These are phyloP conservation scores for Epinotia ramella DNA, from an alignment of 2,888 invertebrate species.

Conservation along the genomic window DNA sequence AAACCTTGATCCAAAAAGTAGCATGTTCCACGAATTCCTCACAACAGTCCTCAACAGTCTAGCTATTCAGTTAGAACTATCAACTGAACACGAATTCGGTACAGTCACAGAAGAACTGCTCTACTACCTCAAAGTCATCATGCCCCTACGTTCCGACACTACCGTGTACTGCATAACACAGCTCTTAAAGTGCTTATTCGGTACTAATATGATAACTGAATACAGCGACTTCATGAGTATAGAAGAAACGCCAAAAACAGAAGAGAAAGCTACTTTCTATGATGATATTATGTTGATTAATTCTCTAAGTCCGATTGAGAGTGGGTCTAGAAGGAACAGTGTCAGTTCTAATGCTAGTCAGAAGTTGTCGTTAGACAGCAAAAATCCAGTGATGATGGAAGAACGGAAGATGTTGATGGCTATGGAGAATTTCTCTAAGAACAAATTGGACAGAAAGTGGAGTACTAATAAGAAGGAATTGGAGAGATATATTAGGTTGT, in stretches of 20 bases:
- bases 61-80: conserved; percentile 89
- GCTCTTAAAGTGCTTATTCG: conserved; percentile 90
- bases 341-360: conserved; percentile 70
- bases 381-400: conserved; percentile 68
- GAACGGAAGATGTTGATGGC: conserved; percentile 73
- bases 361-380: conserved; percentile 65
- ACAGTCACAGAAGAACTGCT: conserved; percentile 92
- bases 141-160: conserved; percentile 88
- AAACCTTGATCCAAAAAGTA: conserved; percentile 90
- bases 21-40: conserved; percentile 89
- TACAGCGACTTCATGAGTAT: conserved; percentile 74
- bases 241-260: conserved; percentile 53
- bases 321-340: conserved; percentile 66
- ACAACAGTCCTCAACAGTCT: conserved; percentile 87
- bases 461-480: conserved; percentile 80
- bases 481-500: conserved; percentile 94
- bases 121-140: conserved; percentile 89
- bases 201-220: conserved; percentile 88
- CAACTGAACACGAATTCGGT: conserved; percentile 89
- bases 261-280: conserved; percentile 59
- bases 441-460: conserved; percentile 79
- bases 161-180: conserved; percentile 92
- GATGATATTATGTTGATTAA: conserved; percentile 71
- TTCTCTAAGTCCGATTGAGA: conserved; percentile 51
- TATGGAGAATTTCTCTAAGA: conserved; percentile 79